phyloP scores from a whole-genome alignment of 2,113 vertebrate species.

The Crotophaga sulcirostris region DNA sequence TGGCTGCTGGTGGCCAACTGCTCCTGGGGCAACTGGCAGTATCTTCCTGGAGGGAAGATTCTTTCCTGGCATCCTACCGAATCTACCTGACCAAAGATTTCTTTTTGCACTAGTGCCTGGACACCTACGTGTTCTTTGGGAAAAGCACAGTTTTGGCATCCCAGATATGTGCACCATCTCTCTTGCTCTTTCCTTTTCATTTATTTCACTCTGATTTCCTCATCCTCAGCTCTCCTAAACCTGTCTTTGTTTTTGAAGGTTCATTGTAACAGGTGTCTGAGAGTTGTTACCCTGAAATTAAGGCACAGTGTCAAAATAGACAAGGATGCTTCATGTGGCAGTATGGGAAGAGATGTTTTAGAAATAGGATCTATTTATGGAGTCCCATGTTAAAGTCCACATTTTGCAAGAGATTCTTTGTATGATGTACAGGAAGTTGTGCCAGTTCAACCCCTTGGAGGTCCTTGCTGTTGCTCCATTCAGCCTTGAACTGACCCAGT shows the following conservation, averaged over 20 bases:
- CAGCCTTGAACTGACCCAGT: not conserved
- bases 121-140: not conserved
- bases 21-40: not conserved
- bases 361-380: not conserved
- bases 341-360: not conserved
- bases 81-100: not conserved
- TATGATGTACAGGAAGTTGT: not conserved
- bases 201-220: not conserved
- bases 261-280: not conserved
- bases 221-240: not conserved
- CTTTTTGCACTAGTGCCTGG: rapidly evolving
- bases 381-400: not conserved
- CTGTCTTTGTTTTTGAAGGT: not conserved
- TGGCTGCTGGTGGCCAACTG: not conserved
- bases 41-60: not conserved
- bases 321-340: not conserved
- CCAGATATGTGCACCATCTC: not conserved
- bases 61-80: not conserved
- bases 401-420: not conserved
- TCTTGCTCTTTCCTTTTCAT: not conserved
- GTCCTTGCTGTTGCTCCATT: not conserved
- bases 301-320: not conserved
- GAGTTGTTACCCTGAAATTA: not conserved
- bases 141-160: not conserved
- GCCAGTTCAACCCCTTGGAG: not conserved